A percentile compares a stretch with the other conserved stretches of the same genome.
phyloP scores from a whole-genome alignment of 2,797 vertebrate genomes.

The Gallinago stenura region DNA sequence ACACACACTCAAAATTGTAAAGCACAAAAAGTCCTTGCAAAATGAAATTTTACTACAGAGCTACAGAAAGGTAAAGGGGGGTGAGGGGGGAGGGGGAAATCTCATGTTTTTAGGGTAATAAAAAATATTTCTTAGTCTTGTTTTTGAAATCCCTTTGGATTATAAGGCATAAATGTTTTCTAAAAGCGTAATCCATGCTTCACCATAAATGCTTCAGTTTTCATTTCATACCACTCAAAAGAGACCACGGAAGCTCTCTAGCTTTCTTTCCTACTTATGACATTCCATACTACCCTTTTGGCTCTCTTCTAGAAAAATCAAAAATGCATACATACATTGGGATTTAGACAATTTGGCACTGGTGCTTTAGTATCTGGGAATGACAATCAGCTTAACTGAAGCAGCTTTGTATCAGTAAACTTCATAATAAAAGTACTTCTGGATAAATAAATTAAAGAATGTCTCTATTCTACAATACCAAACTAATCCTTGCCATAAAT shows the following conservation, averaged over 20 bases:
- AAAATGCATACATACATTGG: neutral
- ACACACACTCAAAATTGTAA: neutral
- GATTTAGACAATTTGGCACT: neutral
- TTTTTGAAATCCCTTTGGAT: neutral
- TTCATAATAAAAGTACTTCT: neutral
- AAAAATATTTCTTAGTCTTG: neutral
- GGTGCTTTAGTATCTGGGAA: neutral
- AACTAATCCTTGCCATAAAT: conserved; percentile 3
- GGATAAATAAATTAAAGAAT: neutral
- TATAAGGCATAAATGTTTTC: neutral
- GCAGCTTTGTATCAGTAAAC: conserved; percentile 1
- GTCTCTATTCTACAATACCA: neutral
- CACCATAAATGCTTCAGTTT: neutral
- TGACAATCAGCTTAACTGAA: conserved; percentile 21
- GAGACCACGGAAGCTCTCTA: neutral
- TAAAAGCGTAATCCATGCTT: neutral
- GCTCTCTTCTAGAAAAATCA: neutral
- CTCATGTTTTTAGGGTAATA: neutral
- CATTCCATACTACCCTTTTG: neutral
- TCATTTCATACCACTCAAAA: neutral
- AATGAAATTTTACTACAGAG: neutral
- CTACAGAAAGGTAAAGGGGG: neutral
- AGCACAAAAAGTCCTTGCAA: neutral
- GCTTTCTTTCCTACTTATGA: neutral
- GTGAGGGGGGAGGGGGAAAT: neutral